These are phyloP conservation scores for Allolobophora icterica DNA, from an alignment of 2,888 invertebrate species.

Conservation along the genomic window DNA sequence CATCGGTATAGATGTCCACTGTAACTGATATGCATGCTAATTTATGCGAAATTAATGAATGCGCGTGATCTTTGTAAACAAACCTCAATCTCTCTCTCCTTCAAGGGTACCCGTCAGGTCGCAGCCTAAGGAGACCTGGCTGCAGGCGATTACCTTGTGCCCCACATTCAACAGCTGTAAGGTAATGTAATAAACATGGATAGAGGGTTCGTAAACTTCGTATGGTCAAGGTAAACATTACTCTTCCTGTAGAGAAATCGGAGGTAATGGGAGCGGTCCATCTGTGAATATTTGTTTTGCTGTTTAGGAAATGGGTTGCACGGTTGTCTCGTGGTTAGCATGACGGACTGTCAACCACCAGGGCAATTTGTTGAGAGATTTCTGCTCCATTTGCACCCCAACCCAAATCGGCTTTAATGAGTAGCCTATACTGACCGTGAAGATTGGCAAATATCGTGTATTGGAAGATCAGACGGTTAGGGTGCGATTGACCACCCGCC, in stretches of 20 bases:
- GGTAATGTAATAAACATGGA: not conserved
- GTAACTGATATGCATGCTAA: not conserved
- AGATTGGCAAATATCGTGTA: too few relatives aligned
- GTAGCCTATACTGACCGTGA: too few relatives aligned
- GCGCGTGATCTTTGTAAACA: conserved; percentile 17
- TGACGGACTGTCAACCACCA: too few relatives aligned
- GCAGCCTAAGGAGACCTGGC: not conserved
- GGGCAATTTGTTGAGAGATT: too few relatives aligned
- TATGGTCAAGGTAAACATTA: not conserved
- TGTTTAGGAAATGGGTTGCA: too few relatives aligned
- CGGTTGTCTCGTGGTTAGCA: too few relatives aligned
- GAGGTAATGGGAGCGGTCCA: not conserved
- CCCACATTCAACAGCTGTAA: not conserved
- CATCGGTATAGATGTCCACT: not conserved
- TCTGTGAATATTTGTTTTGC: not conserved
- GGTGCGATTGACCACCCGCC: too few relatives aligned
- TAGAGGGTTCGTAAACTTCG: not conserved
- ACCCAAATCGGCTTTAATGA: too few relatives aligned
- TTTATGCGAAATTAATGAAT: not conserved
- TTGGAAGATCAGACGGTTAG: too few relatives aligned
- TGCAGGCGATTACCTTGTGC: not conserved
- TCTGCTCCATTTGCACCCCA: too few relatives aligned
- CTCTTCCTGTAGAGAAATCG: not conserved
- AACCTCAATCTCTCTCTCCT: not conserved
- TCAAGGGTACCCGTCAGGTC: not conserved